Conservation (phyloP, 2,797 vertebrate species). For the Tympanoctomys barrerae region DNA sequence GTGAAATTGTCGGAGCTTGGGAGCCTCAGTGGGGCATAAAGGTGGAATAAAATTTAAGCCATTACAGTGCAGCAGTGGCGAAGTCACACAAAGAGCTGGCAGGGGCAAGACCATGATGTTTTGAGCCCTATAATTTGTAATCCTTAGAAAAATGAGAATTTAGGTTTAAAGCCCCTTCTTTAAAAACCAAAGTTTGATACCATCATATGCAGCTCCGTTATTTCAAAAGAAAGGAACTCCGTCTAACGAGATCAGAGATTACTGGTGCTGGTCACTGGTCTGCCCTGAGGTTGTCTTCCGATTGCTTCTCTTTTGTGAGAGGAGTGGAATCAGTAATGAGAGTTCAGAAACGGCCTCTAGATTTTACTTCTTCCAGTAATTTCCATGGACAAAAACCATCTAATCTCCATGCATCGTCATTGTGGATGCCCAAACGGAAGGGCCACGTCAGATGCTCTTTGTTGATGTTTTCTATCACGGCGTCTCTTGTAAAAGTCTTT, state of each 20-base stretch:
- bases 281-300: neutral
- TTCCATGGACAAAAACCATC: constrained; percentile 14
- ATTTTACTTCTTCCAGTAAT: neutral
- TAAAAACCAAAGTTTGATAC: constrained; percentile 4
- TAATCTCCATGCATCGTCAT: neutral
- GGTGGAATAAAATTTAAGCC: neutral
- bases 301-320: constrained; percentile 23
- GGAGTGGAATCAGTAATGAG: neutral
- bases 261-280: neutral
- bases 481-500: constrained; percentile 67
- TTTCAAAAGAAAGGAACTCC: neutral
- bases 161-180: constrained; percentile 20
- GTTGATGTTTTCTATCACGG: neutral
- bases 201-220: neutral
- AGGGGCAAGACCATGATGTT: neutral
- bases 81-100: neutral
- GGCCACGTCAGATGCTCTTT: neutral
- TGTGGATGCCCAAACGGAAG: neutral
- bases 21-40: neutral
- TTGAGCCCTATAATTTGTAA: constrained; percentile 19
- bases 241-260: neutral
- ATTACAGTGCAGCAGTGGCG: neutral
- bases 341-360: constrained; percentile 28
- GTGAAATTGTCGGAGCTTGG: neutral
- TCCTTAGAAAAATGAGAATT: neutral